phyloP scores from a whole-genome alignment of 2,797 vertebrate genomes.

The Scolopax rusticola region DNA sequence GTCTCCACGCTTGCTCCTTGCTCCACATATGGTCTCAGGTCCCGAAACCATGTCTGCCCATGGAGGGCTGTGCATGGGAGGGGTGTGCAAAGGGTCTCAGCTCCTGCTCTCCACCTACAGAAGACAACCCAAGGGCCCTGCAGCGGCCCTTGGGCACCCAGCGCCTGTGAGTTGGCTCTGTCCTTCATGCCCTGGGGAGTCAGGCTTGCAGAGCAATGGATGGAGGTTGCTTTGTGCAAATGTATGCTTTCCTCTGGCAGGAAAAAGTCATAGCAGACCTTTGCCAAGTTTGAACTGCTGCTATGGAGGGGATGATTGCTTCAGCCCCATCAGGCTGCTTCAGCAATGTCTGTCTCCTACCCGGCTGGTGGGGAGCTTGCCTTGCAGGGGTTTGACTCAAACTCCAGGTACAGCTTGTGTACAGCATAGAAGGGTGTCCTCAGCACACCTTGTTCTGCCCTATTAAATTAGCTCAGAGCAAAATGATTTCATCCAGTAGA shows the following conservation, averaged over 20 bases:
- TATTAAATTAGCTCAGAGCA: not conserved
- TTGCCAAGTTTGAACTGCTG: accelerated
- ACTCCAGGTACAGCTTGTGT: not conserved
- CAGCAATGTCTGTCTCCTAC: not conserved
- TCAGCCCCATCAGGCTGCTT: not conserved
- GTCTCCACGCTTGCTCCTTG: not conserved
- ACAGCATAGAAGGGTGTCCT: not conserved
- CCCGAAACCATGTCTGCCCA: accelerated
- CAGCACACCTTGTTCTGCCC: not conserved
- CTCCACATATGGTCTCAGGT: not conserved
- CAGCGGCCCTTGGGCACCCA: not conserved
- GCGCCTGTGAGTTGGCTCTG: accelerated
- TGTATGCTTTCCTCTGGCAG: not conserved
- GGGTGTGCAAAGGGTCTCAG: not conserved
- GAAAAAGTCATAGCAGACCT: not conserved
- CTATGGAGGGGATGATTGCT: not conserved
- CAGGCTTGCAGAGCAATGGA: accelerated
- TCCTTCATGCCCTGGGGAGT: accelerated
- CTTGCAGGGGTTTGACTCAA: not conserved
- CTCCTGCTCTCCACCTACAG: not conserved
- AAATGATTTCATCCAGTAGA: not conserved
- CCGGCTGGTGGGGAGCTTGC: accelerated
- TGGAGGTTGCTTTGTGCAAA: accelerated
- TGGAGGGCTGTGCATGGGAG: not conserved
- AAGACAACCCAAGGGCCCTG: accelerated